Percentiles rank a stretch among this genome's conserved stretches.
Evolutionary conservation across 2,797 vertebrate genomes (phyloP).

Genomic region (Pygocentrus nattereri): DNA sequence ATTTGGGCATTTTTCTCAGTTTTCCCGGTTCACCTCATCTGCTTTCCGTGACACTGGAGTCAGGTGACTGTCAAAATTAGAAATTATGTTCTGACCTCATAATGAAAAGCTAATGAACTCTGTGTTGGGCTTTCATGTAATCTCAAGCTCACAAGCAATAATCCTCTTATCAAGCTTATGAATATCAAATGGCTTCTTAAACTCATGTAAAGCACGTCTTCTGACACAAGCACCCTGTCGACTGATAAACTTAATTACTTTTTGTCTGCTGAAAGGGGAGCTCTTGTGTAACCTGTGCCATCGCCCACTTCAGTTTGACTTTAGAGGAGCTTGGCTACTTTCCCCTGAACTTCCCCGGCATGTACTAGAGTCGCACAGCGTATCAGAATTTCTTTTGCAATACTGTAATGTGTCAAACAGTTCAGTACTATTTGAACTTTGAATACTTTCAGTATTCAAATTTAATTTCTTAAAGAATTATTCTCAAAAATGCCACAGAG

Average conservation of each 20-base stretch:
- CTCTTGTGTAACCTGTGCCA: neutral
- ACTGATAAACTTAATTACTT: constrained; percentile 1
- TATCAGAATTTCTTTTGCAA: no score
- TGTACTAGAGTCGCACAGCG: no score
- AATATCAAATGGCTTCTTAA: constrained; percentile 50
- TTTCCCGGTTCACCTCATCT: constrained; percentile 4
- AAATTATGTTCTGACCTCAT: neutral
- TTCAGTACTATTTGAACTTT: no score
- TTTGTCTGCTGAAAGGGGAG: constrained; percentile 20
- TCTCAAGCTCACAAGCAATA: constrained; percentile 28
- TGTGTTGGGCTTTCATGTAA: constrained; percentile 12
- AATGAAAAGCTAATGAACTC: constrained; percentile 7
- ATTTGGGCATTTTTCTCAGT: no score
- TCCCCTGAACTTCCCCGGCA: neutral
- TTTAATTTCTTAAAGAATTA: no score
- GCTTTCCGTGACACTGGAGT: neutral
- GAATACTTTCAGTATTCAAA: no score
- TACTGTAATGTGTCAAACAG: no score
- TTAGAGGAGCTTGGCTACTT: neutral
- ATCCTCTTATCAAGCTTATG: constrained; percentile 52
- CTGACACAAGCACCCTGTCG: constrained; percentile 8
- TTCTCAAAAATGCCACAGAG: no score
- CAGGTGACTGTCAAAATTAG: constrained; percentile 23
- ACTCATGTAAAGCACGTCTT: constrained; percentile 48
- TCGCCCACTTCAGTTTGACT: constrained; percentile 1